Conservation (phyloP, 2,113 vertebrate genomes). For the Dicaeum eximium region DNA sequence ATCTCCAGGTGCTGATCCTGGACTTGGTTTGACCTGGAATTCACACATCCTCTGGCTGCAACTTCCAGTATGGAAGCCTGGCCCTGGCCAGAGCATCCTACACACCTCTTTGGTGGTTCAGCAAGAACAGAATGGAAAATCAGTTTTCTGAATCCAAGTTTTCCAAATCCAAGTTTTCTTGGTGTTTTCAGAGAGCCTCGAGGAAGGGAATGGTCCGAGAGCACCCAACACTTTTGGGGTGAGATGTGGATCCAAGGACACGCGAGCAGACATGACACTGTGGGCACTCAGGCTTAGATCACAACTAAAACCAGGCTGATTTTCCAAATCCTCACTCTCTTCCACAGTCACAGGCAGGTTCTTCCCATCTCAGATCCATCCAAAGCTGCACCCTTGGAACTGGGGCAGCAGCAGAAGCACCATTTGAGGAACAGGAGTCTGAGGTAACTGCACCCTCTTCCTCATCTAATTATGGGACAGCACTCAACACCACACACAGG, state of each 20-base stretch:
- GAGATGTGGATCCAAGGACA: not conserved
- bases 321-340: not conserved
- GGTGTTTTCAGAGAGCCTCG: not conserved
- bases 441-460: constrained; percentile 3
- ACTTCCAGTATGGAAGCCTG: not conserved
- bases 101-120: accelerated
- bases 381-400: not conserved
- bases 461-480: constrained; percentile 14
- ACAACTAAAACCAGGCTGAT: not conserved
- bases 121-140: not conserved
- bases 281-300: not conserved
- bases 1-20: not conserved
- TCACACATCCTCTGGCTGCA: not conserved
- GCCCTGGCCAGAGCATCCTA: not conserved
- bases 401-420: not conserved
- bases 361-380: not conserved
- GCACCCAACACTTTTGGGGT: not conserved
- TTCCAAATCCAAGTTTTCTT: not conserved
- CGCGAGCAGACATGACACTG: accelerated
- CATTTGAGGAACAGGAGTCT: not conserved
- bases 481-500: not conserved
- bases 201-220: not conserved
- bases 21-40: not conserved
- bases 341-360: not conserved
- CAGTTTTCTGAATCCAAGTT: not conserved